phyloP scores from a whole-genome alignment of 2,888 invertebrate genomes.

The Archaeoteleia sp. region DNA sequence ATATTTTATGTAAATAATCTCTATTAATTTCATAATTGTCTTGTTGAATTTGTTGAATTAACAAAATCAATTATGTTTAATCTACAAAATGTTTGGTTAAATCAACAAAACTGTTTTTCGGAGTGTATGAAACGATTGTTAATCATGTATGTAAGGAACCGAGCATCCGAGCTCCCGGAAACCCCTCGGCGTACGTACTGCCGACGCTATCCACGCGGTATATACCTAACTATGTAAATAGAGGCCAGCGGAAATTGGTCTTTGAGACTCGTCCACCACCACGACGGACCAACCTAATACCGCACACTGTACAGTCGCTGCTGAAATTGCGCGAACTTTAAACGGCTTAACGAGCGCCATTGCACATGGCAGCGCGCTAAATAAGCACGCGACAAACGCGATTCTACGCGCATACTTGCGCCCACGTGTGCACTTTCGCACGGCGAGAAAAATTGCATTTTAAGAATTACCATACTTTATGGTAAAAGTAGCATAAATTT shows the following conservation, averaged over 20 bases:
- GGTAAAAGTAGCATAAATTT: too few relatives aligned
- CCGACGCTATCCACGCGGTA: slow-evolving; percentile 67
- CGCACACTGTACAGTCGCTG: slow-evolving; percentile 40
- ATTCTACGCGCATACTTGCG: too few relatives aligned
- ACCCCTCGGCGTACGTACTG: slow-evolving; percentile 42
- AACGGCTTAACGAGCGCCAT: slow-evolving; percentile 29
- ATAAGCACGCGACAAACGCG: slow-evolving; percentile 1
- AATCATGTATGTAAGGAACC: too few relatives aligned
- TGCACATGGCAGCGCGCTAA: slow-evolving; percentile 7
- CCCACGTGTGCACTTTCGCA: background rate
- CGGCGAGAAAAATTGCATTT: background rate
- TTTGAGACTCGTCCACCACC: slow-evolving; percentile 64
- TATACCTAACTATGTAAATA: slow-evolving; percentile 72
- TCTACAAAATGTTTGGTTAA: too few relatives aligned
- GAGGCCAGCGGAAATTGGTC: slow-evolving; percentile 72
- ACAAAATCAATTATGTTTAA: too few relatives aligned
- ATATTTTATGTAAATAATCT: too few relatives aligned
- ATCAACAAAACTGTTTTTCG: too few relatives aligned
- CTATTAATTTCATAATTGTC: too few relatives aligned
- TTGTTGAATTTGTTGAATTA: too few relatives aligned
- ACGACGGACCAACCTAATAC: slow-evolving; percentile 53
- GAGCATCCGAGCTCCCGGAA: slow-evolving; percentile 22
- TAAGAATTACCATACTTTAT: too few relatives aligned
- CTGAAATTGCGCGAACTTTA: slow-evolving; percentile 51
- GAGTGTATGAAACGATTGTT: too few relatives aligned